A percentile compares a stretch with the other conserved stretches of the same genome.
These are phyloP conservation scores for Drosophila bipectinata DNA, from an alignment of 1,140 invertebrate species.

Conservation along the genomic window DNA sequence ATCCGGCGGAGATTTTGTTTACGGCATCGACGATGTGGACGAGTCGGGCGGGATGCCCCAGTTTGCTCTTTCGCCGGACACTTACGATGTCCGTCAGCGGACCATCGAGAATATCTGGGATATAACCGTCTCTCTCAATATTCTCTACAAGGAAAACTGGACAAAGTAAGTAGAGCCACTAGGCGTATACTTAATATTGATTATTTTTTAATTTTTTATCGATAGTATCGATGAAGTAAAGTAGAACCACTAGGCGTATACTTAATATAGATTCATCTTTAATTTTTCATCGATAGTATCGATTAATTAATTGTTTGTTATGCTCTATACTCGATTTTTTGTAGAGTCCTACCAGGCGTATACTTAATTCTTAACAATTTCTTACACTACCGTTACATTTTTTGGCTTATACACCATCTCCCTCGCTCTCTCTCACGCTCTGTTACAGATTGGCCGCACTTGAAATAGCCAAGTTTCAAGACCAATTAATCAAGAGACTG, in stretches of 20 bases:
- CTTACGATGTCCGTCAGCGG: constrained; percentile 87
- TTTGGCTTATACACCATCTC: neutral
- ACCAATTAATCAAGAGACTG: constrained; percentile 91
- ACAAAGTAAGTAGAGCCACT: constrained; percentile 86
- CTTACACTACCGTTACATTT: neutral
- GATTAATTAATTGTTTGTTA: too few relatives aligned
- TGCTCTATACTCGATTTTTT: neutral
- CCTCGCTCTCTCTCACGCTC: neutral
- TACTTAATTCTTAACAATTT: constrained; percentile 19
- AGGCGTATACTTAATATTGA: neutral
- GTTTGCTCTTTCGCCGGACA: constrained; percentile 84
- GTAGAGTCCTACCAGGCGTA: neutral
- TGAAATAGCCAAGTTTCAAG: constrained; percentile 95
- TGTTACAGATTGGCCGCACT: constrained; percentile 87
- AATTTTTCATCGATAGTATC: neutral
- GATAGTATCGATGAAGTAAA: too few relatives aligned
- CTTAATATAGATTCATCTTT: neutral
- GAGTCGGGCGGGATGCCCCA: constrained; percentile 71
- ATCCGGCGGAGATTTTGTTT: constrained; percentile 68
- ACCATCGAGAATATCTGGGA: constrained; percentile 97
- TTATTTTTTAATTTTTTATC: too few relatives aligned
- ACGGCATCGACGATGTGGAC: constrained; percentile 71
- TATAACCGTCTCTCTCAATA: constrained; percentile 96
- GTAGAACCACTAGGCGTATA: neutral
- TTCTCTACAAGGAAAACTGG: constrained; percentile 97